Evolutionary conservation across 1,140 invertebrate species (phyloP), one percentile per base, ranked within the genome.

Genomic region (Ostrea denselamellosa): DNA sequence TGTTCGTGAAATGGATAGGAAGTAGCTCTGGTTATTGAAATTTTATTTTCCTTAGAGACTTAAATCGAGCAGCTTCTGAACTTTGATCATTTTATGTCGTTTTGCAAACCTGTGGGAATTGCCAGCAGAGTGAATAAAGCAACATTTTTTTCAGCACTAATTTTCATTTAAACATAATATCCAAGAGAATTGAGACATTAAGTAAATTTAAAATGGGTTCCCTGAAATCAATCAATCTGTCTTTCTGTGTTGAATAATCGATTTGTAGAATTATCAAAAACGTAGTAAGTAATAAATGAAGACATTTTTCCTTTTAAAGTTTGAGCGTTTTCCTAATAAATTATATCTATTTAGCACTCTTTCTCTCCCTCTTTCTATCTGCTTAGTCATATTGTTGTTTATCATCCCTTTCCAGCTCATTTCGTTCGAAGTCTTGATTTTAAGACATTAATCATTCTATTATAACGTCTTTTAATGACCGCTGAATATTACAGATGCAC

Each of bases 141-240:
- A 34, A 77, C 8, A 12, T 77, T 77, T 77, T 71, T 14, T 28
- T 12, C 28, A 77, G 22, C 28, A 25, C 68, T 28, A 22, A 25
- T 25, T 77, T 77, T 77, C 14, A 77, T 77, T 77, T 77, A 4
- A 77, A 28, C 34, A 77, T 22, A 28, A 77, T 77, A 77, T 77
- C 4, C 22, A 77, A 22, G 68, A 77, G 25, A 34, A 77, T 77
- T 68, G 19, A 12, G 19, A 56, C 54, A 56, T 56, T 56, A 56
- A 56, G 54, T 56, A 44, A 44, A 44, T 9, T 56, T 56, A 56
- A 56, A 56, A 56, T 56, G 54, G 14, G 34, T 44, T 44, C 34
- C 34, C 34, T 44, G 34, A 44, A 44, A 44, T 44, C 34, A 44
- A 44, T 44, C 34, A 44, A 44, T 44, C 34, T 44, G 34, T 44